Conservation (phyloP, 2,888 invertebrate genomes). For the Lochmaea crataegi region DNA sequence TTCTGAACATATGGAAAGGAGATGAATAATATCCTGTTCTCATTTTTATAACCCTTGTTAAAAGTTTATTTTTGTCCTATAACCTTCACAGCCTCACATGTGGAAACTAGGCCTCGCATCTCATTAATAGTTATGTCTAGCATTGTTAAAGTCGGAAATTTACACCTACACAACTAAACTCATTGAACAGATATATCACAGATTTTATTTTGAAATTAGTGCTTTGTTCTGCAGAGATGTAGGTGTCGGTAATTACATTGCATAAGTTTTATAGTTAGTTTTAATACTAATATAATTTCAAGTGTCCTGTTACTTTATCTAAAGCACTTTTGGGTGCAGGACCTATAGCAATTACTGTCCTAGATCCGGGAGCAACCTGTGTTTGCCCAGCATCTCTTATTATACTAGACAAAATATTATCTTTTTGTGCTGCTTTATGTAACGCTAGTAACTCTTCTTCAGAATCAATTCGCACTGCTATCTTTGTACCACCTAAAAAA, state of each 20-base stretch:
- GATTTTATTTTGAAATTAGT: not conserved
- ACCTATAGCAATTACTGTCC: slow-evolving; percentile 93
- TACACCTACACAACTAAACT: not conserved
- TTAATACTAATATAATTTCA: slow-evolving; percentile 81
- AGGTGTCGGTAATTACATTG: not conserved
- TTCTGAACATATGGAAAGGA: no score
- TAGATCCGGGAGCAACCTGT: slow-evolving; percentile 88
- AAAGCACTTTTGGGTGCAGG: slow-evolving; percentile 83
- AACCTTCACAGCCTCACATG: not conserved
- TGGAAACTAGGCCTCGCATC: not conserved
- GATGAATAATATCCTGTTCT: no score
- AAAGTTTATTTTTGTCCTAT: no score
- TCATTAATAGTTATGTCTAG: not conserved
- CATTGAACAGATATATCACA: not conserved
- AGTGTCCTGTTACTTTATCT: slow-evolving; percentile 87
- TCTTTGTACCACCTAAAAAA: slow-evolving; percentile 81
- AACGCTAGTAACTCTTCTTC: slow-evolving; percentile 79
- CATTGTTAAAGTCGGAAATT: not conserved
- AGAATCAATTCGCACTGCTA: slow-evolving; percentile 84
- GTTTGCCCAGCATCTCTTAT: slow-evolving; percentile 94
- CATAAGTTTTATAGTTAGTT: not conserved
- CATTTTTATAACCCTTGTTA: no score
- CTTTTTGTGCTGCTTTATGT: slow-evolving; percentile 74
- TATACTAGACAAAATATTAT: slow-evolving; percentile 78
- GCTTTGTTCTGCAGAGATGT: not conserved